These are phyloP conservation scores for Decapterus maruadsi DNA, from an alignment of 2,797 vertebrate species.

Conservation along the genomic window DNA sequence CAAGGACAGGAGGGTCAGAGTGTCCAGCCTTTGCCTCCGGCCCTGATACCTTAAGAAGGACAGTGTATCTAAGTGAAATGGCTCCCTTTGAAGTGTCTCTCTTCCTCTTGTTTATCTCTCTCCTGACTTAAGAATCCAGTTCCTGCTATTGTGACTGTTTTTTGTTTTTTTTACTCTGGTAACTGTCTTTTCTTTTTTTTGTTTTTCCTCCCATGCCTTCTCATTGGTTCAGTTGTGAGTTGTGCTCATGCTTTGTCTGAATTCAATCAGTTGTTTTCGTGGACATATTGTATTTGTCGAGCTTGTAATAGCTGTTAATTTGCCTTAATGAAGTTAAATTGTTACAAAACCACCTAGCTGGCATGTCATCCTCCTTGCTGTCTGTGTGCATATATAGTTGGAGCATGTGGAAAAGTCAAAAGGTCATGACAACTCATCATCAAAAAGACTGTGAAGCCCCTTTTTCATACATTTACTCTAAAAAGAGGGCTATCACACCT, in stretches of 20 bases:
- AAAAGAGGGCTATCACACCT: background rate
- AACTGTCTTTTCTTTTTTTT: background rate
- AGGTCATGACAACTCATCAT: background rate
- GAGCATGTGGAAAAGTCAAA: background rate
- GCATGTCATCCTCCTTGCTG: background rate
- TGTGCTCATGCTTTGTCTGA: constrained; percentile 1
- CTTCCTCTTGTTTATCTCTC: background rate
- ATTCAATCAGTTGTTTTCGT: no score
- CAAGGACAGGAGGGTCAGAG: constrained; percentile 6
- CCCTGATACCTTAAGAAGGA: constrained; percentile 1
- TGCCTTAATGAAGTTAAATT: background rate
- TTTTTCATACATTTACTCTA: background rate
- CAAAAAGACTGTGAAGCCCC: background rate
- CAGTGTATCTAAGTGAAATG: background rate
- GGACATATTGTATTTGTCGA: background rate
- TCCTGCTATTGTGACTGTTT: background rate
- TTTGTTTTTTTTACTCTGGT: background rate
- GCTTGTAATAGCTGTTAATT: background rate
- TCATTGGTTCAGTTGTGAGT: constrained; percentile 3
- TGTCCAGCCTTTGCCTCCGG: background rate
- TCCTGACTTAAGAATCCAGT: background rate
- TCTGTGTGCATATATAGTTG: background rate
- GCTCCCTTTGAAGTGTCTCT: constrained; percentile 2
- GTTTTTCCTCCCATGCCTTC: background rate
- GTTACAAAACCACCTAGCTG: background rate